Base-by-base conservation (phyloP, 1,140 invertebrate species). In the Drosophila melanica region DNA sequence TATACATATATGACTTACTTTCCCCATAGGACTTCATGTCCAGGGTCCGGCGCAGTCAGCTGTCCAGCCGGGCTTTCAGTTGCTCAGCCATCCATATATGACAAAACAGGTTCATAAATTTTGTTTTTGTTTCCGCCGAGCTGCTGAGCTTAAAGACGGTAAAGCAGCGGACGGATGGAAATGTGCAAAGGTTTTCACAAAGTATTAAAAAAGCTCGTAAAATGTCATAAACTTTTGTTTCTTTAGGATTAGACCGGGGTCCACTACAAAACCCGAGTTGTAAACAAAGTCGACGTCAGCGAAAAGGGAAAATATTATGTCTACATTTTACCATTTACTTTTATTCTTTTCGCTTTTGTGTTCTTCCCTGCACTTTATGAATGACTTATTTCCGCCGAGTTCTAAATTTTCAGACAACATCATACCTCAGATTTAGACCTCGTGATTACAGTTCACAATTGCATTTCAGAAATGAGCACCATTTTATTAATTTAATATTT, bases 141-240 rank as follows among this genome's bases (percentile, higher is more conserved):
- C 73, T 74, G 68, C 72, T 33, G 33, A 59, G 75, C 72, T 65
- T 70, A 77, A 75, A 76, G 63, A 78, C 53, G 76, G 58, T 72
- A 72, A 76, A 76, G 68, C 73, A 50, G 62, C 57, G 48, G 27
- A 42, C 41, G 65, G 62, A 59, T 68, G 71, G 65, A 55, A 68
- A 63, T 75, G 73, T 64, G 68, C 48, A 79, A 79, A 79, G 70
- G 70, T 79, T 79, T 79, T 77, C 62, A 77, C 75, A 77, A 74
- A 79, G 75, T 77, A 79, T 79, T 77, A 79, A 77, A 79, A 79
- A 79, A 74, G 69, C 77, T 79, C 77, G 77, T 79, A 79, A 79
- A 79, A 79, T 79, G 77, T 77, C 75, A 79, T 79, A 79, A 79
- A 77, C 69, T 74, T 75, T 79, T 77, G 77, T 79, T 77, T 74